Evolutionary conservation across 35 echinoderm and acorn worm genomes (phyloP), one percentile per base, ranked within the genome.

Genomic region (Ptychodera flava): DNA sequence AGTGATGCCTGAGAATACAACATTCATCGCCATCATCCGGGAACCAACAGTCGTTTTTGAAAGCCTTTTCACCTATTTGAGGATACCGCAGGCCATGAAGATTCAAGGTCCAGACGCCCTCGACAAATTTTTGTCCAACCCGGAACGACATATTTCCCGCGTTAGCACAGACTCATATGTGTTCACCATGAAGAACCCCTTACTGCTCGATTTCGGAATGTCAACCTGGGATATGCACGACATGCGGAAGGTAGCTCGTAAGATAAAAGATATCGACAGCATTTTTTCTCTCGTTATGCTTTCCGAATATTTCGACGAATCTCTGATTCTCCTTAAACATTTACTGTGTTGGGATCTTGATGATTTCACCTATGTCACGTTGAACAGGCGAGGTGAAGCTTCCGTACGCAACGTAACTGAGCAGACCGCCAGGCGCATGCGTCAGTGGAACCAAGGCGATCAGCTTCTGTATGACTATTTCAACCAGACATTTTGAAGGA

Each of bases 301-400:
- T 27, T 30, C 91, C 16, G 91, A 93, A 35, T 90, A 93, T 78
- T 93, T 93, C 31, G 88, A 93, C 16, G 91, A 93, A 53, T 93
- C 91, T 1, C 78, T 93, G 78, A 86, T 93, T 77, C 32, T 93
- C 30, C 79, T 93, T 16, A 93, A 93, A 78, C 77, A 90, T 0
- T 38, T 80, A 14, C 77, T 93, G 1, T 93, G 91, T 64, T 93
- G 91, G 91, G 84, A 86, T 28, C 86, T 89, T 22, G 83, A 90
- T 38, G 91, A 93, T 35, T 79, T 93, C 28, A 78, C 77, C 1
- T 90, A 93, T 79, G 76, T 93, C 10, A 31, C 80, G 2, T 34
- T 34, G 35, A 31, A 34, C 35, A 34, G 33, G 14, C 80, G 80
- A 16, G 14, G 28, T 2, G 31, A 81, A 1, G 31, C 15, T 1